A percentile compares a stretch with the other conserved stretches of the same genome.
These are phyloP conservation scores for Sebastes jordani DNA, from an alignment of 2,797 vertebrate genomes.

Conservation along the genomic window DNA sequence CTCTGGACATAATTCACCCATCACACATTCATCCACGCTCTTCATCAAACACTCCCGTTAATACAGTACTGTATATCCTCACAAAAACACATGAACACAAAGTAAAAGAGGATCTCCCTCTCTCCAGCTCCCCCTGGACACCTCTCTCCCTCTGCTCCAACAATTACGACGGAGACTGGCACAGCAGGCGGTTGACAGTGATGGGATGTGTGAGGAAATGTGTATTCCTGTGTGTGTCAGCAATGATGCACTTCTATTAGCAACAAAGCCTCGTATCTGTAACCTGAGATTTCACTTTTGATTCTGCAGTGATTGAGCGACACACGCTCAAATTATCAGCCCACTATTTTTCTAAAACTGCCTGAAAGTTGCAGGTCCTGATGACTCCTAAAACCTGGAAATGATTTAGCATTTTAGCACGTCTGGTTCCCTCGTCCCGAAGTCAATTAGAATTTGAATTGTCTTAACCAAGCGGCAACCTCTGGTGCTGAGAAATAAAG, in stretches of 20 bases:
- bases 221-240: slow-evolving; percentile 43
- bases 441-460: not conserved
- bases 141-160: slow-evolving; percentile 29
- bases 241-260: slow-evolving; percentile 29
- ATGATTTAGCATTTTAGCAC: too few species aligned
- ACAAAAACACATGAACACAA: slow-evolving; percentile 12
- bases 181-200: slow-evolving; percentile 63
- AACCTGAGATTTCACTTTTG: slow-evolving; percentile 20
- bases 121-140: slow-evolving; percentile 14
- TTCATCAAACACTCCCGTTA: slow-evolving; percentile 33
- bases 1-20: slow-evolving; percentile 45
- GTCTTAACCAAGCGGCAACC: too few species aligned
- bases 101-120: slow-evolving; percentile 23
- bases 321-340: not conserved
- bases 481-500: too few species aligned
- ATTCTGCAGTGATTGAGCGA: slow-evolving; percentile 12
- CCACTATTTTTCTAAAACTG: not conserved
- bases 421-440: too few species aligned
- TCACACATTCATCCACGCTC: not conserved
- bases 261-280: slow-evolving; percentile 27
- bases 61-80: not conserved
- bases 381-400: too few species aligned
- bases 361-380: not conserved
- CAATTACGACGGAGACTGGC: slow-evolving; percentile 37
- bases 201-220: slow-evolving; percentile 55